A percentile compares a stretch with the other conserved stretches of the same genome.
Evolutionary conservation across 2,113 vertebrate genomes (phyloP).

Genomic region (Antennarius striatus): DNA sequence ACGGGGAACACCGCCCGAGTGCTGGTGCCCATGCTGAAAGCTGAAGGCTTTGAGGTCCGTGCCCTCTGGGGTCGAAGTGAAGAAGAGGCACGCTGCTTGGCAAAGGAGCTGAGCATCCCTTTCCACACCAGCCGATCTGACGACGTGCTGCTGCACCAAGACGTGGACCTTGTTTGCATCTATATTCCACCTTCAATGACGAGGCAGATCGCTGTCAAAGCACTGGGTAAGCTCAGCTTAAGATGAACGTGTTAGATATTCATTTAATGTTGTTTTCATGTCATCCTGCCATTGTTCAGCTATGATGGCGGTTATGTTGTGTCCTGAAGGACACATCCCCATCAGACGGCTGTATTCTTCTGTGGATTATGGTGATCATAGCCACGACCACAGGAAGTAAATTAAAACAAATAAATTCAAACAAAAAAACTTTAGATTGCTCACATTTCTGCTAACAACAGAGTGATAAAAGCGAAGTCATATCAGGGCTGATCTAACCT

Average conservation of each 20-base stretch:
- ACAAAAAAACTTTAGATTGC: neutral
- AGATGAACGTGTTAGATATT: too few species aligned
- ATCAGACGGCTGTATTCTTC: too few species aligned
- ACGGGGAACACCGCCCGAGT: conserved; percentile 91
- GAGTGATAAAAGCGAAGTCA: neutral
- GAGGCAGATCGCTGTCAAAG: conserved; percentile 95
- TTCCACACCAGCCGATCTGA: conserved; percentile 95
- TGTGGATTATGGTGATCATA: neutral
- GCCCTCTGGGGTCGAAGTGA: conserved; percentile 94
- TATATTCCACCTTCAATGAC: conserved; percentile 94
- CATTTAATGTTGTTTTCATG: too few species aligned
- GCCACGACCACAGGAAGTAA: neutral
- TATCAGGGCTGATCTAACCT: conserved; percentile 33
- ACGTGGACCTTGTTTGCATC: conserved; percentile 97
- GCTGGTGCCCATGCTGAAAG: conserved; percentile 89
- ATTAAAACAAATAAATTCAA: neutral
- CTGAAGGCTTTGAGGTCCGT: conserved; percentile 92
- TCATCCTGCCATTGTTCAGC: too few species aligned
- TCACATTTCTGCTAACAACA: neutral
- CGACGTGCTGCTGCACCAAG: conserved; percentile 92
- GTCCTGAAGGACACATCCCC: too few species aligned
- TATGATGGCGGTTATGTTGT: too few species aligned
- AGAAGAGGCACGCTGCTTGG: conserved; percentile 90
- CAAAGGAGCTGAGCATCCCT: conserved; percentile 88
- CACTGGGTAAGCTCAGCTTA: conserved; percentile 83